Conservation (phyloP, 2,113 vertebrate species). For the Lonchura striata region DNA sequence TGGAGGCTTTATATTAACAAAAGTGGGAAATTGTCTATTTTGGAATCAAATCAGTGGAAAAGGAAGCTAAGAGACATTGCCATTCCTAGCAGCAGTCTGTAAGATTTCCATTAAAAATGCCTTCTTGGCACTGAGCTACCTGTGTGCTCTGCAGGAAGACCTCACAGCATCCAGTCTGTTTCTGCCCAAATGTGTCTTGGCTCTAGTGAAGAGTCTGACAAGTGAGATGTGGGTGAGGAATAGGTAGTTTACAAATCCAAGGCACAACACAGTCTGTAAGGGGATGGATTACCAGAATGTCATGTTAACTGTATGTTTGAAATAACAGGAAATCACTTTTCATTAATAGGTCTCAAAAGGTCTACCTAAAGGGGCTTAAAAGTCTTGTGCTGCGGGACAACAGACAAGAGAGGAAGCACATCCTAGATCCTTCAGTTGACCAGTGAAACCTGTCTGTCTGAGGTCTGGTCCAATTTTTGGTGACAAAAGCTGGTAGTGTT, state of each 20-base stretch:
- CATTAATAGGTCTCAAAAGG: neutral
- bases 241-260: neutral
- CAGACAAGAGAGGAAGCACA: neutral
- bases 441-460: neutral
- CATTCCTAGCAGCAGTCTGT: neutral
- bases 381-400: neutral
- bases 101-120: neutral
- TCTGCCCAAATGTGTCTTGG: neutral
- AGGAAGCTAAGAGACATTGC: neutral
- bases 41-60: neutral
- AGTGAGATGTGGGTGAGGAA: neutral
- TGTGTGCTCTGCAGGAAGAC: neutral
- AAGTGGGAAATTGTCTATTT: neutral
- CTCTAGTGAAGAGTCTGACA: neutral
- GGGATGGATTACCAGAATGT: neutral
- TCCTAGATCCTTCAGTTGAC: neutral
- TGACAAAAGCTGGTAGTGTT: neutral
- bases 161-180: neutral
- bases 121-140: neutral
- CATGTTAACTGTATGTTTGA: neutral
- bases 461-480: neutral
- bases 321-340: neutral
- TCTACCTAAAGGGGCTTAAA: neutral
- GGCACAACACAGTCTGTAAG: neutral
- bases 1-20: neutral